Evolutionary conservation across 2,797 vertebrate species (phyloP), one percentile per base, ranked within the genome.

Genomic region (Helarctos malayanus): DNA sequence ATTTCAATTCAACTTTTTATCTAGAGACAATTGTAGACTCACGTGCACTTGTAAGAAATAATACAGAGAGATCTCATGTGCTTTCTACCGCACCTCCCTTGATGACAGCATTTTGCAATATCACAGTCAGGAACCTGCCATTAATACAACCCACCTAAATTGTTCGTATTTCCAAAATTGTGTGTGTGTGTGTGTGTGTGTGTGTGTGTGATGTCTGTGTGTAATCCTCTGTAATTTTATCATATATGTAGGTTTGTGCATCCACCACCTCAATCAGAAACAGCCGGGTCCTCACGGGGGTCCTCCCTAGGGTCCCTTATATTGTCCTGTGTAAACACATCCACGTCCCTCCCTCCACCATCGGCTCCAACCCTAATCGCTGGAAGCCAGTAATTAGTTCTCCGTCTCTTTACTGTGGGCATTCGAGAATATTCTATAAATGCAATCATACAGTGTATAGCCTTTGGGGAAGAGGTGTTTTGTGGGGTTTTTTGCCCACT

Each of bases 191-290:
- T 12, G 4, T 49, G 49, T 81, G 7, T 81, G 12, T 52, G 27
- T 57, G 12, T 86, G 8, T 56, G 61, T 88, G 12, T 92, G 15
- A 3, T 81, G 15, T 52, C 23, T 73, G 27, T 92, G 15, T 54
- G 65, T 91, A 14, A 18, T 45, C 90, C 63, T 71, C 16, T 32
- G 38, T 68, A 63, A 82, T 90, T 63, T 79, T 93, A 94, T 78
- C 59, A 81, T 6, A 73, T 38, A 9, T 10, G 4, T 21, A 69
- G 8, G 27, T 88, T 14, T 54, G 15, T 56, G 23, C 18, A 23
- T 49, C 11, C 7, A 59, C 54, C 49, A 87, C 7, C 14, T 59
- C 3, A 56, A 14, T 84, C 7, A 83, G 35, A 54, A 83, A 78
- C 2, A 52, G 25, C 5, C 15, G 27, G 68, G 94, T 57, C 12